Evolutionary conservation across 2,113 vertebrate species (phyloP).

Genomic region (Chelonoidis abingdonii): DNA sequence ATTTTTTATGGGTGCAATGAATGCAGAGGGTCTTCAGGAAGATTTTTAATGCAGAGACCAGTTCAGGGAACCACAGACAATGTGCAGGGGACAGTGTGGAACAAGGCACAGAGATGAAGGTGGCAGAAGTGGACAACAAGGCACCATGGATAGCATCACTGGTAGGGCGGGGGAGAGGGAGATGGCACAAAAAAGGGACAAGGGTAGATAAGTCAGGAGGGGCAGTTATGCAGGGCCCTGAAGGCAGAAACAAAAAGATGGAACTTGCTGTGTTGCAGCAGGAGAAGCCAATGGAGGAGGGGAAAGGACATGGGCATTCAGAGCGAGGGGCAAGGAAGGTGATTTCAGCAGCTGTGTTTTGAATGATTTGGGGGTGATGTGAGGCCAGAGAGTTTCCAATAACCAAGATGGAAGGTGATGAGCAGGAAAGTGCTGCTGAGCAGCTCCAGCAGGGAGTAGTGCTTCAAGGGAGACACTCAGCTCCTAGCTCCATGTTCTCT

Average conservation of each 20-base stretch:
- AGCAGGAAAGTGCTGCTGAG: neutral
- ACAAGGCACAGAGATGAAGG: neutral
- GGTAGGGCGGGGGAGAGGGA: neutral
- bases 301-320: neutral
- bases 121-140: accelerated
- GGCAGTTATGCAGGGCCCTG: neutral
- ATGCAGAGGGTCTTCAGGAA: neutral
- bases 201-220: accelerated
- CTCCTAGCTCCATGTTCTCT: neutral
- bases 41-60: neutral
- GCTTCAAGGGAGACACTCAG: neutral
- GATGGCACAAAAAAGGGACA: neutral
- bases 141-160: neutral
- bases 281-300: neutral
- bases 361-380: neutral
- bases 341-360: neutral
- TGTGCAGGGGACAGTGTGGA: neutral
- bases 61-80: neutral
- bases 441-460: neutral
- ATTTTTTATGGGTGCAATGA: neutral
- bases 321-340: neutral
- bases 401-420: neutral
- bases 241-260: neutral
- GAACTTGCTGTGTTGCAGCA: neutral
- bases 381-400: neutral